Base-by-base conservation (phyloP, 2,888 invertebrate species). In the Macroteleia sp. region DNA sequence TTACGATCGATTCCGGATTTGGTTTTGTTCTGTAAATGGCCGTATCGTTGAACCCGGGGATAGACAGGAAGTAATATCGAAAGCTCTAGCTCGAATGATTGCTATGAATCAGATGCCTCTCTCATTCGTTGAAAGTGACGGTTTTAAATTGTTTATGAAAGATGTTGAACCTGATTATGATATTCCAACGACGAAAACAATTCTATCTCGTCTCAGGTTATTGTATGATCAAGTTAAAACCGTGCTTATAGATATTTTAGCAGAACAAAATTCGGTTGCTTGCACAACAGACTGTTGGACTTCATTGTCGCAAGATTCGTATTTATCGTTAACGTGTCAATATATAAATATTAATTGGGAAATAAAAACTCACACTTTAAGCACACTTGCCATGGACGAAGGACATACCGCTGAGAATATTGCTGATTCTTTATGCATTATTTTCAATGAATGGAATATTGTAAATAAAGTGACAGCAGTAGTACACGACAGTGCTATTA, bases 281-380 rank as follows among this genome's bases (percentile, higher is more conserved):
- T 69, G 48, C 14, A 69, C 48, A 4, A 69, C 57, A 10, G 69
- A 57, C 12, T 57, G 57, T 28, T 69, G 69, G 57, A 50, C 57
- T 12, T 69, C 69, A 5, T 32, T 39, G 16, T 2, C 57, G 3
- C 41, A 36, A 3, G 36, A 67, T 14, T 39, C 56, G 6, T 46
- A 67, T 30, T 25, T 67, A 20, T 56, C 56, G 1, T 20, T 67
- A n/a, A 46, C 56, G n/a, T 56, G 56, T 52, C 67, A 67, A 8
- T 56, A 14, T 22, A 46, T 67, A 1, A 28, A 67, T 39, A 14
- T 25, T 16, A 1, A 56, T 1, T 67, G 54, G 44, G 5, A 54
- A 0, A 3, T 66, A 1, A 2, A 54, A n/a, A 12, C 8, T 2
- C 6, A 16, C 36, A 66, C 32, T 1, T 36, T 66, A 22, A 2